These are phyloP conservation scores for Danio choprae DNA, from an alignment of 2,797 vertebrate genomes.

Conservation along the genomic window DNA sequence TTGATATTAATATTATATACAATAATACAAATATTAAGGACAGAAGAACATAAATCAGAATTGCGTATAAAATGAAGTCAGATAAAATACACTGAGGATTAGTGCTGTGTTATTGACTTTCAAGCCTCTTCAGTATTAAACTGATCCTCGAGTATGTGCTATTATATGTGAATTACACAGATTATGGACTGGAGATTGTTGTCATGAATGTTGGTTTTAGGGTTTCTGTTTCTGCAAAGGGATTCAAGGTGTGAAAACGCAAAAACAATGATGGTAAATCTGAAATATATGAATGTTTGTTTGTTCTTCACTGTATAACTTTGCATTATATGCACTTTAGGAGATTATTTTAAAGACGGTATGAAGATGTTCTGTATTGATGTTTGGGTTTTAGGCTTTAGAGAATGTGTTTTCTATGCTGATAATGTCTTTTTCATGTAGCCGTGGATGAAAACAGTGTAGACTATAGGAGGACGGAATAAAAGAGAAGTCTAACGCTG, in stretches of 20 bases:
- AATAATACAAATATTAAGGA: too few species aligned
- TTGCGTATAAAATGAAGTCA: too few species aligned
- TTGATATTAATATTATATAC: too few species aligned
- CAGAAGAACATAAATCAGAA: too few species aligned
- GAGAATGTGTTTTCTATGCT: constrained; percentile 50
- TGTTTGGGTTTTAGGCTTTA: constrained; percentile 34
- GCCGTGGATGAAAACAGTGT: constrained; percentile 52
- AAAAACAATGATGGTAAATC: background rate
- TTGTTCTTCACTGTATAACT: constrained; percentile 48
- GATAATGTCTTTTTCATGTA: constrained; percentile 55
- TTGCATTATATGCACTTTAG: constrained; percentile 76
- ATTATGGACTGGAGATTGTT: background rate
- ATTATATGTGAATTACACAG: background rate
- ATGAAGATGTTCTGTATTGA: constrained; percentile 44
- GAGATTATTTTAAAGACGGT: constrained; percentile 64
- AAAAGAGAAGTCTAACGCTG: constrained; percentile 14
- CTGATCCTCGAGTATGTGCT: background rate
- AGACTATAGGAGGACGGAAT: background rate
- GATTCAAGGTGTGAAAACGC: background rate
- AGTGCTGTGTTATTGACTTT: background rate
- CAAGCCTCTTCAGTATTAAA: background rate
- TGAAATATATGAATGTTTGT: background rate
- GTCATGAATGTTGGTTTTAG: background rate
- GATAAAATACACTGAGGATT: too few species aligned
- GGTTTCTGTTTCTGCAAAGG: background rate